phyloP scores from a whole-genome alignment of 1,140 invertebrate genomes.

The Agrypnia vestita region DNA sequence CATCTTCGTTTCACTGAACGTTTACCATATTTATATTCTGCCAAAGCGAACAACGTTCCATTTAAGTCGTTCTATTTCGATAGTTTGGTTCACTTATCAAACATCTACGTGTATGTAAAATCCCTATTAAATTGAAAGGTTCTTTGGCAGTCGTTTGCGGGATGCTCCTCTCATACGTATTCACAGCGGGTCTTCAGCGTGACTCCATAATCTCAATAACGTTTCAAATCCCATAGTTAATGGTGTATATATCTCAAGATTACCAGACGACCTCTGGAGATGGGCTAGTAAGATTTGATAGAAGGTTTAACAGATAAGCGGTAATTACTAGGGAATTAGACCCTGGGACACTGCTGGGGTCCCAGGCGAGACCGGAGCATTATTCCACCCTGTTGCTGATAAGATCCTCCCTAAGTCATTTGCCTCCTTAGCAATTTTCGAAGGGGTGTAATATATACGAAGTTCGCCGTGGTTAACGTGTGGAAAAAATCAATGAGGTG shows the following conservation, averaged over 20 bases:
- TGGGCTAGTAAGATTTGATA: conserved; percentile 28
- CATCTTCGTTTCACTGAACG: background rate
- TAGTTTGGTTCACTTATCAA: background rate
- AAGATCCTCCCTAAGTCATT: conserved; percentile 20
- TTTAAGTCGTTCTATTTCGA: background rate
- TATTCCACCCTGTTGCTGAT: background rate
- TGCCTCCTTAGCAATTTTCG: background rate
- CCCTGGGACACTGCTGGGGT: background rate
- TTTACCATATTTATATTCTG: background rate
- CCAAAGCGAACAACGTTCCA: background rate
- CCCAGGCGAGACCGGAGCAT: background rate
- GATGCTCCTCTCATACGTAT: background rate
- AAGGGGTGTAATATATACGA: background rate
- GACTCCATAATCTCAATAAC: conserved; percentile 21
- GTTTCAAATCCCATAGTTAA: conserved; percentile 20
- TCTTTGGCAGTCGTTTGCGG: background rate
- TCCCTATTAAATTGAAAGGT: background rate
- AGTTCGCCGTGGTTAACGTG: background rate
- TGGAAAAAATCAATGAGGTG: background rate
- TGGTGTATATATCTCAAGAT: background rate
- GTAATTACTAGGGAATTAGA: conserved; percentile 38
- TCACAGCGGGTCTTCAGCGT: background rate
- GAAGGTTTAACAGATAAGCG: conserved; percentile 34
- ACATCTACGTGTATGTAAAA: background rate
- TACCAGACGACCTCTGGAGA: conserved; percentile 16